phyloP scores from a whole-genome alignment of 2,113 vertebrate species.

The Myiozetetes cayanensis region DNA sequence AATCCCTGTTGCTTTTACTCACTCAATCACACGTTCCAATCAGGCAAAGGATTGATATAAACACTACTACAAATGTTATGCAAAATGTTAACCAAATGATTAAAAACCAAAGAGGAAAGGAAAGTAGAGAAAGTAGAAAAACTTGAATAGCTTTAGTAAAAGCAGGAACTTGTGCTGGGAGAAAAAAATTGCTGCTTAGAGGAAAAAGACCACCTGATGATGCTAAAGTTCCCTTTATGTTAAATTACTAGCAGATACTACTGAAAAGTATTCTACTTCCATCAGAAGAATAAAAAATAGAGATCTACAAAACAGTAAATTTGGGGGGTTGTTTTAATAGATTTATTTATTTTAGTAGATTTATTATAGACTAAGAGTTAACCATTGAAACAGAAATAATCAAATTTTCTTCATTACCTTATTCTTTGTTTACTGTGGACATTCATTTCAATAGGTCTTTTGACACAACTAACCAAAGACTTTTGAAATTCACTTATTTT shows the following conservation, averaged over 20 bases:
- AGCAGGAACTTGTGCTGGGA: neutral
- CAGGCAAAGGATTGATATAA: neutral
- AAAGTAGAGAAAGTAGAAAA: neutral
- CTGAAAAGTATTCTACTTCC: neutral
- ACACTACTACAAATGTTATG: rapidly evolving
- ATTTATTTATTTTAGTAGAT: neutral
- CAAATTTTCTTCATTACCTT: neutral
- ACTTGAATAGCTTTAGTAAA: neutral
- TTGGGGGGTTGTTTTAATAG: neutral
- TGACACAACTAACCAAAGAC: neutral
- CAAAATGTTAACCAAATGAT: neutral
- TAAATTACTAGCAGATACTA: neutral
- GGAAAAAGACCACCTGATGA: neutral
- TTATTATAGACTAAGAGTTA: neutral
- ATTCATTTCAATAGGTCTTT: neutral
- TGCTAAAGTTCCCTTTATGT: neutral
- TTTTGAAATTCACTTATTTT: neutral
- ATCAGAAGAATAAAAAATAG: neutral
- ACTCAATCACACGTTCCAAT: neutral
- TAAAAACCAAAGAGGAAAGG: neutral
- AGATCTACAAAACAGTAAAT: neutral
- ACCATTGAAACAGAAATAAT: neutral
- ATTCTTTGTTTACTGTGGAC: neutral
- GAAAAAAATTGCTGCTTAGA: neutral
- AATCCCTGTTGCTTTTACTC: neutral